Evolutionary conservation across 2,888 invertebrate species (phyloP).

Genomic region (Pseudanteris insignis): DNA sequence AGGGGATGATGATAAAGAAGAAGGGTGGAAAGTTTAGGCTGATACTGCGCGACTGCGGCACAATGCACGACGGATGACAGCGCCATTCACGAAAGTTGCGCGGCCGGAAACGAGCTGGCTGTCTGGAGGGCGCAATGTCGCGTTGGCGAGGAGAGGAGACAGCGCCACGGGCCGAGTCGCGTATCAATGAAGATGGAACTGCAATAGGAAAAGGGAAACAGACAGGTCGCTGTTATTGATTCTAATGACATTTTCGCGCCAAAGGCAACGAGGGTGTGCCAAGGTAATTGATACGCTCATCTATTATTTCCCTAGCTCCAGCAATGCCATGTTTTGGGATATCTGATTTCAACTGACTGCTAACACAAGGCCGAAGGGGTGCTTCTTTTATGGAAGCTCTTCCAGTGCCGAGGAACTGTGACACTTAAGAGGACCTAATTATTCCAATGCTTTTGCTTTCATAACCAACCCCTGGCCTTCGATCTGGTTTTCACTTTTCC

Average conservation of each 20-base stretch:
- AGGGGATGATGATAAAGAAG: constrained; percentile 44
- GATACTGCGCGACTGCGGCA: constrained; percentile 42
- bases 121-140: constrained; percentile 37
- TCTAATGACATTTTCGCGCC: constrained; percentile 64
- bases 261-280: constrained; percentile 51
- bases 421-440: constrained; percentile 7
- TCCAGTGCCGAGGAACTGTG: constrained; percentile 4
- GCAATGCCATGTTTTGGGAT: constrained; percentile 34
- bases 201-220: constrained; percentile 25
- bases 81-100: constrained; percentile 53
- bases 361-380: background rate
- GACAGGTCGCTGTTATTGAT: constrained; percentile 56
- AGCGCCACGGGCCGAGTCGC: constrained; percentile 19
- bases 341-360: constrained; percentile 30
- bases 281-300: constrained; percentile 59
- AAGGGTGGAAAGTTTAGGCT: constrained; percentile 44
- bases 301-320: constrained; percentile 36
- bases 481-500: background rate
- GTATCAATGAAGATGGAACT: constrained; percentile 34
- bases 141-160: constrained; percentile 46
- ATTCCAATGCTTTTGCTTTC: too few species aligned
- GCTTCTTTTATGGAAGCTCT: too few species aligned
- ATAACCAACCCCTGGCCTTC: background rate
- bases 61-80: constrained; percentile 48
- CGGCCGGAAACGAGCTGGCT: constrained; percentile 50